phyloP scores from a whole-genome alignment of 2,797 vertebrate species.

The Clarias pachynema region DNA sequence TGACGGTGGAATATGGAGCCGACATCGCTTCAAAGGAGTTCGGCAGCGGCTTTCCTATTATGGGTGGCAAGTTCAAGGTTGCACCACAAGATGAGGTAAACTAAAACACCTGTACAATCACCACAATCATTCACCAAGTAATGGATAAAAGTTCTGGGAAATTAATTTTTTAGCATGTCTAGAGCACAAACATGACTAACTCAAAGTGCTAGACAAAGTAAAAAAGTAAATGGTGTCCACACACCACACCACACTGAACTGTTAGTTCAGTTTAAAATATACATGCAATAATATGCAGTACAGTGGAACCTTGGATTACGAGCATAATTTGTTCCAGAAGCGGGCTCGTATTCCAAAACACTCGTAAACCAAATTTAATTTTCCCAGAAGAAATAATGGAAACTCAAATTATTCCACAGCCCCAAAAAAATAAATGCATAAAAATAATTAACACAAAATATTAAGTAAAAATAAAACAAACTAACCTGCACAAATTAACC shows the following conservation, averaged over 20 bases:
- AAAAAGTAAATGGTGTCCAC: neutral
- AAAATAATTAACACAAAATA: no score
- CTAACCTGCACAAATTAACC: no score
- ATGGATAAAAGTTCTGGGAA: neutral
- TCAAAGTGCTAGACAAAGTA: neutral
- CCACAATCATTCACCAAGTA: neutral
- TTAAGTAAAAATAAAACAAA: no score
- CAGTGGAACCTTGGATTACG: no score
- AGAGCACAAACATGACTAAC: neutral
- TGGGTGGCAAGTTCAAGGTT: slow-evolving; percentile 87
- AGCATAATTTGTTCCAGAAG: no score
- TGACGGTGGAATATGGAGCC: slow-evolving; percentile 96
- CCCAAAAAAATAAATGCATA: no score
- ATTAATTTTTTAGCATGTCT: neutral
- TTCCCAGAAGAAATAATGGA: no score
- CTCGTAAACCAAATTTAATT: no score
- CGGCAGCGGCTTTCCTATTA: slow-evolving; percentile 94
- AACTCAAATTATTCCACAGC: no score
- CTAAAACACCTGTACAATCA: neutral
- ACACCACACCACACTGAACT: neutral
- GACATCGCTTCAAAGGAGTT: slow-evolving; percentile 98
- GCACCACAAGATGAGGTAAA: slow-evolving; percentile 89
- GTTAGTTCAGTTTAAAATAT: neutral
- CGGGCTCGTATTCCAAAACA: no score
- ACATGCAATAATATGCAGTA: neutral